Conservation (phyloP, 2,797 vertebrate species). For the Triplophysa bombifrons region DNA sequence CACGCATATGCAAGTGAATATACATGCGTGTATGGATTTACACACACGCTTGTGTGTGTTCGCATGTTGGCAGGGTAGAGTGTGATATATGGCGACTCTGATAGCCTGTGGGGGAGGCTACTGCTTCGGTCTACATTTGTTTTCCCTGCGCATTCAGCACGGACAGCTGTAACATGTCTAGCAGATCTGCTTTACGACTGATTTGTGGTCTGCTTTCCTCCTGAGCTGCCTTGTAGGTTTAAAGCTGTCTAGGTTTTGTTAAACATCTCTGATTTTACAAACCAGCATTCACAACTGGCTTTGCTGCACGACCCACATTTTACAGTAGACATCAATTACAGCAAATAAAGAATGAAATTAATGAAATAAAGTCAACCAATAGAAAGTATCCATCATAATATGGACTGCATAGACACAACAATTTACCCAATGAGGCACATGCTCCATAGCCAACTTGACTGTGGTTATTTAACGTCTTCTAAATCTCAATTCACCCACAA, state of each 20-base stretch:
- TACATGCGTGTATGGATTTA: constrained; percentile 3
- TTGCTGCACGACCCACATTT: background rate
- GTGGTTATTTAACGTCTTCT: background rate
- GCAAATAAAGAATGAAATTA: background rate
- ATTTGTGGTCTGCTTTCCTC: constrained; percentile 40
- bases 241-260: constrained; percentile 9
- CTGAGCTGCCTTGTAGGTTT: constrained; percentile 5
- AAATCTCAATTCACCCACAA: background rate
- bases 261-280: constrained; percentile 21
- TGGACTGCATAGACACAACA: background rate
- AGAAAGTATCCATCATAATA: background rate
- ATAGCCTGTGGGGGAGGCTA: constrained; percentile 33
- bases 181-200: constrained; percentile 37
- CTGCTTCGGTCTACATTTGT: constrained; percentile 40
- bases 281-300: background rate
- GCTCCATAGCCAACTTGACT: background rate
- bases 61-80: constrained; percentile 24
- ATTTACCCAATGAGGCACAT: background rate
- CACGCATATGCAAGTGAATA: constrained; percentile 36
- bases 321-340: background rate
- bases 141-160: constrained; percentile 52
- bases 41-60: constrained; percentile 12
- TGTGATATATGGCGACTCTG: constrained; percentile 41
- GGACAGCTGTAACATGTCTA: constrained; percentile 52
- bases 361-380: background rate